Evolutionary conservation across 2,113 vertebrate genomes (phyloP), one percentile per base, ranked within the genome.

Genomic region (Phylloscopus whistleri): DNA sequence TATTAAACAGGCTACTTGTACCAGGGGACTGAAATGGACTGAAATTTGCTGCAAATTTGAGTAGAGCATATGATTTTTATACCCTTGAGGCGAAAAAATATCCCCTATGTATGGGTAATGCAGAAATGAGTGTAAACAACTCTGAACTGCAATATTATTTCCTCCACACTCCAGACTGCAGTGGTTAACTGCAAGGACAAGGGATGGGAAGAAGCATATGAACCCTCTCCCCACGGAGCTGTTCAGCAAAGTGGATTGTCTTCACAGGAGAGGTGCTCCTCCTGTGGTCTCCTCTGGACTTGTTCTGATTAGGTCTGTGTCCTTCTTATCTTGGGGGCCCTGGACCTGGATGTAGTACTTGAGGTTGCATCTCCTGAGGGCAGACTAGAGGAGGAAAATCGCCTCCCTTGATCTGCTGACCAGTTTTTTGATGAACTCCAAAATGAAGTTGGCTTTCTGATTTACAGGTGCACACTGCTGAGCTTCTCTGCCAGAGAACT

Each of bases 281-380:
- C 8, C 37, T 15, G 7, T 28, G 37, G 12, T 44, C 18, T 22
- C 9, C 77, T 52, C 52, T 44, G 52, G 37, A 51, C 52, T 33
- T 19, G 9, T 4, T 16, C 52, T 46, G 14, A 8, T 9, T 11
- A 23, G 7, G 6, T 39, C 22, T 1, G 0, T 5, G 15, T 21
- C 37, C 31, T 46, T 39, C n/a, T 33, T 10, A 5, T 33, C 12
- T 0, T 66, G 33, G 33, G 15, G 16, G 3, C 37, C 17, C 24
- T 66, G 43, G 46, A n/a, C 13, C 11, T 53, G 53, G 24, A 16
- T 24, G 9, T 6, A 30, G 5, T 10, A 30, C 6, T 82, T 44
- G 53, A 68, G 46, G 16, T 35, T 48, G 11, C 24, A 48, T 31
- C 24, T 62, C 62, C 46, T 9, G 14, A 35, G 28, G 52, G 28